Percentiles rank a stretch among this genome's conserved stretches.
phyloP scores from a whole-genome alignment of 2,797 vertebrate genomes.

The Spinus pinus region DNA sequence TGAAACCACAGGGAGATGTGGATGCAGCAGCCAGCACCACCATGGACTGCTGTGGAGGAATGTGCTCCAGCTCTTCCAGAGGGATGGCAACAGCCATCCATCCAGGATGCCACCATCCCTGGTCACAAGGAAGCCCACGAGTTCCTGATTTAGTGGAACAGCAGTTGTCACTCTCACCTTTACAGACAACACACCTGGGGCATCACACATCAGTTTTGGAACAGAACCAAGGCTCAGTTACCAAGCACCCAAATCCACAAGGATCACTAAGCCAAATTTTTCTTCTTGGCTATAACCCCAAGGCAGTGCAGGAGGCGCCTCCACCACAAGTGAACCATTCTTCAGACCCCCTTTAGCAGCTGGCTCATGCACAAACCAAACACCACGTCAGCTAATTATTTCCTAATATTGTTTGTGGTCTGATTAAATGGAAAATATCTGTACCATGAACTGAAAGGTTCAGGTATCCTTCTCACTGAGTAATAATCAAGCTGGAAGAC shows the following conservation, averaged over 20 bases:
- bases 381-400: background rate
- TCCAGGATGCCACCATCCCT: background rate
- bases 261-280: background rate
- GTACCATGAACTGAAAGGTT: background rate
- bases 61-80: background rate
- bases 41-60: background rate
- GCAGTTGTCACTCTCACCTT: background rate
- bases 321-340: background rate
- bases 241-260: background rate
- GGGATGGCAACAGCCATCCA: background rate
- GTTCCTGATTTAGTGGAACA: background rate
- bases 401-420: background rate
- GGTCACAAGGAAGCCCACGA: background rate
- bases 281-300: background rate
- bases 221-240: background rate
- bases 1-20: fast-evolving
- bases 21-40: background rate
- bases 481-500: background rate
- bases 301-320: background rate
- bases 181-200: background rate
- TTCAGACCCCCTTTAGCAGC: background rate
- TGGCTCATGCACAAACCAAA: background rate
- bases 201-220: fast-evolving
- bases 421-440: background rate
- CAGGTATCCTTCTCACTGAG: background rate